Conservation (phyloP, 2,113 vertebrate genomes). For the Cinclus mexicanus region DNA sequence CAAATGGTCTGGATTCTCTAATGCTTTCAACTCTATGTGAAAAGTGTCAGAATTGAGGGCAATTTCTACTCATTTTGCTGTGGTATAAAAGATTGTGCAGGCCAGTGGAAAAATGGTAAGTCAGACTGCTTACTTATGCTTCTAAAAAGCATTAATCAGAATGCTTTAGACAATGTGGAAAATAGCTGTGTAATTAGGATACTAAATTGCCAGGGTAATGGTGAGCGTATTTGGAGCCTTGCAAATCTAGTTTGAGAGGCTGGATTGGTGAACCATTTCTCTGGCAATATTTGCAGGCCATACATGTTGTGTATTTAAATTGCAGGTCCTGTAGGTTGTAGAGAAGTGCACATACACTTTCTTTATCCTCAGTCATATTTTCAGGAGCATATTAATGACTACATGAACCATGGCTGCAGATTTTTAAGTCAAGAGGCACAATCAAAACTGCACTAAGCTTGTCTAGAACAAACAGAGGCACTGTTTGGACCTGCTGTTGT, state of each 20-base stretch:
- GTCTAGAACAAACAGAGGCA: not conserved
- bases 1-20: not conserved
- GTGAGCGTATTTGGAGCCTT: not conserved
- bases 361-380: not conserved
- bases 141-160: not conserved
- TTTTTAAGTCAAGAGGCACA: not conserved
- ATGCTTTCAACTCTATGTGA: not conserved
- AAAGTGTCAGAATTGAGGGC: not conserved
- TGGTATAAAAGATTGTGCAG: slow-evolving; percentile 11
- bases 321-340: not conserved
- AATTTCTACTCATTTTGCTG: slow-evolving; percentile 11
- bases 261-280: not conserved
- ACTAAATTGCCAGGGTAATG: not conserved
- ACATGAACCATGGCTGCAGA: not conserved
- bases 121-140: not conserved
- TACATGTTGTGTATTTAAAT: not conserved
- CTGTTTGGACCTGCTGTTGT: not conserved
- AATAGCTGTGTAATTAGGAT: slow-evolving; percentile 18
- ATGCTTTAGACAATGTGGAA: slow-evolving; percentile 12
- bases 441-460: not conserved
- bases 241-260: not conserved
- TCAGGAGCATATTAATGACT: not conserved
- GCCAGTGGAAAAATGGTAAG: slow-evolving; percentile 15
- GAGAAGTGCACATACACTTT: not conserved
- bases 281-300: not conserved